Evolutionary conservation across 2,113 vertebrate genomes (phyloP).

Genomic region (Etheostoma spectabile): DNA sequence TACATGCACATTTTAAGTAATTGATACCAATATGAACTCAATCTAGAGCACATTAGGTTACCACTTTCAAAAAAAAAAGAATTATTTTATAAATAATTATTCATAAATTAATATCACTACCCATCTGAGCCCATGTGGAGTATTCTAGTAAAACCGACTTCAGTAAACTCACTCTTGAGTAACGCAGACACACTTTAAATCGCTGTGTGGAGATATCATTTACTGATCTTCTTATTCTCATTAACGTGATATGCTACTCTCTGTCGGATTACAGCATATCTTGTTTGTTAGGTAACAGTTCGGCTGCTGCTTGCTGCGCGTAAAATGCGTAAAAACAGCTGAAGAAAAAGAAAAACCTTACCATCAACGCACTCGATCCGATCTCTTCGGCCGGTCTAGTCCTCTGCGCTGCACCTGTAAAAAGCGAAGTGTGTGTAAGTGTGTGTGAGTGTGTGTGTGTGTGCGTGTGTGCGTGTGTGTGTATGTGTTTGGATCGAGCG

Average conservation of each 20-base stretch:
- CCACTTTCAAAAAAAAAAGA: not conserved
- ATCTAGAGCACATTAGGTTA: not conserved
- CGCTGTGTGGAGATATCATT: not conserved
- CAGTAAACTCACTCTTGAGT: conserved; percentile 37
- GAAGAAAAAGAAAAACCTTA: conserved; percentile 34
- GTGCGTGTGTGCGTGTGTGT: conserved; percentile 2
- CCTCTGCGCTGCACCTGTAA: conserved; percentile 35
- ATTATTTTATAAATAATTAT: not conserved
- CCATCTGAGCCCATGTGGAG: not conserved
- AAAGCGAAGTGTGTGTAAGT: conserved; percentile 5
- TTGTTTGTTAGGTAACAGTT: not conserved
- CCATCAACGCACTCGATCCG: conserved; percentile 56
- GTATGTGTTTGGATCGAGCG: conserved; percentile 13
- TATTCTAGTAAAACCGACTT: not conserved
- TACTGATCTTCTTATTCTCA: not conserved
- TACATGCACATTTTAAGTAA: not conserved
- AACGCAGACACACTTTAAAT: conserved; percentile 25
- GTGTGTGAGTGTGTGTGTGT: not conserved
- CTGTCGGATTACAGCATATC: not conserved
- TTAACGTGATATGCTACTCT: not conserved
- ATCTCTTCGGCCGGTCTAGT: conserved; percentile 38
- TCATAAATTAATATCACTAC: not conserved
- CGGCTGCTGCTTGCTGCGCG: not conserved
- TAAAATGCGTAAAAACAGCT: conserved; percentile 21
- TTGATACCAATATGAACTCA: not conserved